Evolutionary conservation across 2,797 vertebrate species (phyloP).

Genomic region (Novumbra hubbsi): DNA sequence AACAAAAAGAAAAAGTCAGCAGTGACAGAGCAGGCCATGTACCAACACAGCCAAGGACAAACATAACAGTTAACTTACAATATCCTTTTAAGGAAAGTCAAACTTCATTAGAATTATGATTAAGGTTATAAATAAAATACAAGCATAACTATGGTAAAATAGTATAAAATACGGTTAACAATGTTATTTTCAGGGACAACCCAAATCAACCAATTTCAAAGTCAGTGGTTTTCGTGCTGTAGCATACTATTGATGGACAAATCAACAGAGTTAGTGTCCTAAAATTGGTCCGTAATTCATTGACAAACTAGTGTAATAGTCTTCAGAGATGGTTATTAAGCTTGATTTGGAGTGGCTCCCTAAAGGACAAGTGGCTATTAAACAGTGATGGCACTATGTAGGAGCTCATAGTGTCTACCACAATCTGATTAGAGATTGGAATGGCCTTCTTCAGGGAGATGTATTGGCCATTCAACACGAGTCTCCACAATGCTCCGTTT

Average conservation of each 20-base stretch:
- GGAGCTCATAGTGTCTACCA: conserved; percentile 42
- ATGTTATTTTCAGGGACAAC: conserved; percentile 29
- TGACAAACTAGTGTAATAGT: conserved; percentile 55
- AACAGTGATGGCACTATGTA: conserved; percentile 49
- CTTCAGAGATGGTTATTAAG: conserved; percentile 63
- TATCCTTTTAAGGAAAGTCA: not conserved
- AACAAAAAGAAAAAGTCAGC: not conserved
- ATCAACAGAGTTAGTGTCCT: conserved; percentile 48
- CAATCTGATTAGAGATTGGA: conserved; percentile 53
- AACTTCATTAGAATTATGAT: conserved; percentile 26
- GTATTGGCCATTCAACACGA: conserved; percentile 52
- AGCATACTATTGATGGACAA: conserved; percentile 50
- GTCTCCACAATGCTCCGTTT: conserved; percentile 39
- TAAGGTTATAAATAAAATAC: conserved; percentile 26
- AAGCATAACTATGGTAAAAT: conserved; percentile 35
- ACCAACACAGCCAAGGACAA: not conserved
- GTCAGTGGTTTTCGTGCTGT: conserved; percentile 29
- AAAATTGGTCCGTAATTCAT: conserved; percentile 52
- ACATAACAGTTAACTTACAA: not conserved
- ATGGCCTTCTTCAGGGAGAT: conserved; percentile 41
- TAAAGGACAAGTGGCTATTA: conserved; percentile 63
- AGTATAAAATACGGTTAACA: conserved; percentile 40
- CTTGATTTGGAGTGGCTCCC: conserved; percentile 58
- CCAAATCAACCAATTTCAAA: conserved; percentile 36
- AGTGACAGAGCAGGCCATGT: not conserved